Percentiles rank a stretch among this genome's conserved stretches.
These are phyloP conservation scores for Emydoidea blandingii DNA, from an alignment of 2,797 vertebrate genomes.

Conservation along the genomic window DNA sequence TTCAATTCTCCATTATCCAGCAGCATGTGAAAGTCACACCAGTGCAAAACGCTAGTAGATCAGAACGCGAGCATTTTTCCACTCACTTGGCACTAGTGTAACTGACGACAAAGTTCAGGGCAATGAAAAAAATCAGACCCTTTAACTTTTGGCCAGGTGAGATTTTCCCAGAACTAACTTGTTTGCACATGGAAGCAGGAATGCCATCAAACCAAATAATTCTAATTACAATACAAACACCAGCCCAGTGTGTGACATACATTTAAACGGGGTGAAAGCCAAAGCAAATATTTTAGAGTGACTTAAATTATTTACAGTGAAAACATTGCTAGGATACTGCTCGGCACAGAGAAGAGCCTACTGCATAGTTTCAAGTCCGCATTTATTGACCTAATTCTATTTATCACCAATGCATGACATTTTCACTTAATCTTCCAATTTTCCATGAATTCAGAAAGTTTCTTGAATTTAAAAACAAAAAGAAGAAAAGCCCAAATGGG, in stretches of 20 bases:
- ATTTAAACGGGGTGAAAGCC: not conserved
- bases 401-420: not conserved
- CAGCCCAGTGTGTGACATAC: not conserved
- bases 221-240: not conserved
- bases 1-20: not conserved
- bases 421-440: not conserved
- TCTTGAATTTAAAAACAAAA: slow-evolving; percentile 38
- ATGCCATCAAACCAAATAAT: not conserved
- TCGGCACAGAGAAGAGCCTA: not conserved
- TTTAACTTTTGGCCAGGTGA: not conserved
- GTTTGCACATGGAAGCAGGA: not conserved
- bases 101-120: not conserved
- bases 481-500: not conserved
- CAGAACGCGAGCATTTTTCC: not conserved
- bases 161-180: not conserved
- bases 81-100: not conserved
- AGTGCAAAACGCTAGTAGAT: not conserved
- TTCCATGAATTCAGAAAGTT: slow-evolving; percentile 12
- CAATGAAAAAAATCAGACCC: not conserved
- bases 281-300: not conserved
- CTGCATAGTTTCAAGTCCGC: slow-evolving; percentile 18
- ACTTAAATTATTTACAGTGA: slow-evolving; percentile 14
- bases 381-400: slow-evolving; percentile 44
- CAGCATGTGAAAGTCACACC: not conserved
- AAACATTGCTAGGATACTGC: slow-evolving; percentile 9